Evolutionary conservation across 2,113 vertebrate species (phyloP).

Genomic region (Turdus rufiventris): DNA sequence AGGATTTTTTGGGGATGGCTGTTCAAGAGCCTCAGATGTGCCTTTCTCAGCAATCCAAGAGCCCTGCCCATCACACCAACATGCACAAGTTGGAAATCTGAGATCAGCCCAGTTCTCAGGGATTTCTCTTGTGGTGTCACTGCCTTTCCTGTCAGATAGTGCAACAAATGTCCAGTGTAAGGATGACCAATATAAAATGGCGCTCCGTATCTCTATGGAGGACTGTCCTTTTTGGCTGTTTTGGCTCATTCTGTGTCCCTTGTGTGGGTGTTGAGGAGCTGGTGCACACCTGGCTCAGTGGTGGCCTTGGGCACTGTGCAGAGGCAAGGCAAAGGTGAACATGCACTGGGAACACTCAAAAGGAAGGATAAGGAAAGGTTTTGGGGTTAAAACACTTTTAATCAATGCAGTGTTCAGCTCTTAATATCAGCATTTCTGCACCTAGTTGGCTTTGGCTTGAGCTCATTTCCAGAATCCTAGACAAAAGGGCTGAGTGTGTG

Average conservation of each 20-base stretch:
- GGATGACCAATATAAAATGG: neutral
- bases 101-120: neutral
- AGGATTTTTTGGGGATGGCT: neutral
- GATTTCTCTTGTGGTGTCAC: neutral
- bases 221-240: neutral
- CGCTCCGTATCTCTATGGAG: neutral
- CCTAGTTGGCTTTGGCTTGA: neutral
- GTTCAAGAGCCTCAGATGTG: neutral
- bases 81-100: neutral
- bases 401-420: neutral
- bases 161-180: neutral
- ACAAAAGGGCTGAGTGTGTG: neutral
- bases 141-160: neutral
- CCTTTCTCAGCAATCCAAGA: neutral
- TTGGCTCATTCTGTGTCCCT: neutral
- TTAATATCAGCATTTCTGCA: neutral
- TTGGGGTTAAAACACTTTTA: neutral
- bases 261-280: neutral
- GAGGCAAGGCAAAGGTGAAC: neutral
- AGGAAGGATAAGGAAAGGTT: neutral
- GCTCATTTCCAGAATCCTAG: neutral
- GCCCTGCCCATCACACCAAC: rapidly evolving
- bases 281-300: neutral
- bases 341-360: rapidly evolving
- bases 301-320: neutral